Evolutionary conservation across 2,888 invertebrate species (phyloP).

Genomic region (Drosophila eohydei): DNA sequence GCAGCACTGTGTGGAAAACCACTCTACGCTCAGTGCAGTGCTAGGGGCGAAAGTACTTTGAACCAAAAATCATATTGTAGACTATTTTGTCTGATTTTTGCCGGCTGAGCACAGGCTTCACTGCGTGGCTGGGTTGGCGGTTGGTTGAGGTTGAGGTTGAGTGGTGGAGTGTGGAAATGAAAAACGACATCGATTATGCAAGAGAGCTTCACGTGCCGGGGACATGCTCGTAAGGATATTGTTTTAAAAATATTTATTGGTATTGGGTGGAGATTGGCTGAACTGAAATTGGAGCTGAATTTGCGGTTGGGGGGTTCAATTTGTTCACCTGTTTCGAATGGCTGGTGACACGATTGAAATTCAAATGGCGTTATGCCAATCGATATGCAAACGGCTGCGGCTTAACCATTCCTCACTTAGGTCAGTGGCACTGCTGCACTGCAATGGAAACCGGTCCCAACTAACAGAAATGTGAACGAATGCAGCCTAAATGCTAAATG

Average conservation of each 20-base stretch:
- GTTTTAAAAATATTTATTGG: slow-evolving; percentile 31
- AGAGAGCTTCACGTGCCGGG: slow-evolving; percentile 28
- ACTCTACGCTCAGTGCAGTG: slow-evolving; percentile 4
- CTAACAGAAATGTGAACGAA: background rate
- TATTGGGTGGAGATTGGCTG: background rate
- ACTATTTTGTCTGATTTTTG: slow-evolving; percentile 28
- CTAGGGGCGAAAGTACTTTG: slow-evolving; percentile 31
- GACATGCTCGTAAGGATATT: slow-evolving; percentile 33
- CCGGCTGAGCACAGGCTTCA: slow-evolving; percentile 12
- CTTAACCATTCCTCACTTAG: slow-evolving; percentile 48
- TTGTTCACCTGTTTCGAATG: slow-evolving; percentile 48
- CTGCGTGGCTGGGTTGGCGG: background rate
- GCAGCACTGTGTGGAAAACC: slow-evolving; percentile 2
- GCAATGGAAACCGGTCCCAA: slow-evolving; percentile 26
- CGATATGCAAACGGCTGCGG: slow-evolving; percentile 56
- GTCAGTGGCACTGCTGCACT: slow-evolving; percentile 6
- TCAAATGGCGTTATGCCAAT: slow-evolving; percentile 60
- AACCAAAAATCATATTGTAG: slow-evolving; percentile 52
- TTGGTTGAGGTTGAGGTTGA: background rate
- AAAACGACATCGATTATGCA: slow-evolving; percentile 72
- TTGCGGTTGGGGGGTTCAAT: slow-evolving; percentile 4
- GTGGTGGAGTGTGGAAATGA: slow-evolving; percentile 55
- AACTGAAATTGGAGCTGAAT: background rate
- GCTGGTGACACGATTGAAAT: slow-evolving; percentile 51
- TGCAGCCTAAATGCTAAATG: background rate